phyloP scores from a whole-genome alignment of 2,888 invertebrate species.

The Drosophila seclusa region DNA sequence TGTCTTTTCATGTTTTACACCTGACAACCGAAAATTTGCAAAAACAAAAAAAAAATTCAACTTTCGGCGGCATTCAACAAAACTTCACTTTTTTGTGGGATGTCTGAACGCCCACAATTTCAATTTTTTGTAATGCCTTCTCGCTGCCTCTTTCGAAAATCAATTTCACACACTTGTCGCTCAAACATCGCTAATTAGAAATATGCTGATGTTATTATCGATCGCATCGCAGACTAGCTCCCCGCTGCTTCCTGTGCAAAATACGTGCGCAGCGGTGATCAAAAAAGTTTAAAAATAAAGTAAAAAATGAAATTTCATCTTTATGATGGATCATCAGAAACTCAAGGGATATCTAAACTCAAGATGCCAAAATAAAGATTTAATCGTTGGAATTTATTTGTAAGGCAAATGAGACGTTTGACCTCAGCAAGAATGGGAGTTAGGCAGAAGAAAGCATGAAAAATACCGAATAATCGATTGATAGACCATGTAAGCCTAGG shows the following conservation, averaged over 20 bases:
- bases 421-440: constrained; percentile 1
- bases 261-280: constrained; percentile 42
- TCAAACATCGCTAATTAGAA: constrained; percentile 58
- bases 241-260: constrained; percentile 44
- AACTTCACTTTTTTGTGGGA: constrained; percentile 40
- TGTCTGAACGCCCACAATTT: constrained; percentile 26
- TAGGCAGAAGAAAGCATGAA: constrained; percentile 42
- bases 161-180: constrained; percentile 76
- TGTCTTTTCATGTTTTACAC: constrained; percentile 24
- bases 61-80: constrained; percentile 16
- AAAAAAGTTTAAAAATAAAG: constrained; percentile 4
- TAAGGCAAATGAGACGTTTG: constrained; percentile 1
- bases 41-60: constrained; percentile 3
- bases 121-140: constrained; percentile 14
- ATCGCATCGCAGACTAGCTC: constrained; percentile 22
- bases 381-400: constrained; percentile 19
- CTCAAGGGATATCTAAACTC: constrained; percentile 1
- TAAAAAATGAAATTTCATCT: constrained; percentile 34
- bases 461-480: constrained; percentile 18
- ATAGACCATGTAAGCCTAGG: constrained; percentile 32
- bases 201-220: constrained; percentile 60
- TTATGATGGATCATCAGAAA: constrained; percentile 51
- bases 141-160: constrained; percentile 42
- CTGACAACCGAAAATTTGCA: constrained; percentile 24
- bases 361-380: constrained; percentile 15